phyloP scores from a whole-genome alignment of 2,113 vertebrate species.

The Tautogolabrus adspersus region DNA sequence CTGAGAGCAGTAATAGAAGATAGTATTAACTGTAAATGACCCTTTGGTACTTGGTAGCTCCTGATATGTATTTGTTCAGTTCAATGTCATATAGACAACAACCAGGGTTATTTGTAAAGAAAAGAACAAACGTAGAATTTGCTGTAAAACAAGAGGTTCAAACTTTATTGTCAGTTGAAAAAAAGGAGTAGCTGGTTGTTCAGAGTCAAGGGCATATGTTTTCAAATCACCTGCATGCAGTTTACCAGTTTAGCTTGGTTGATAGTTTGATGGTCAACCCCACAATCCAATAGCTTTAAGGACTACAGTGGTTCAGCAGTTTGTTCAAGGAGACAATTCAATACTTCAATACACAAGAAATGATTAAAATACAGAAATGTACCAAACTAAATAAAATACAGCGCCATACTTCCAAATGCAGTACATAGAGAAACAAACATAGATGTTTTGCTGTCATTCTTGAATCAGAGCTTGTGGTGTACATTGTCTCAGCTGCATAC shows the following conservation, averaged over 20 bases:
- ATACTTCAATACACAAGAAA: constrained; percentile 48
- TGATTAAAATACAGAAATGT: constrained; percentile 47
- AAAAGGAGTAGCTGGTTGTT: constrained; percentile 42
- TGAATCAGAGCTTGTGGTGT: constrained; percentile 40
- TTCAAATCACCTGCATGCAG: constrained; percentile 76
- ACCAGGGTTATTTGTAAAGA: neutral
- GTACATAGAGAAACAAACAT: constrained; percentile 35
- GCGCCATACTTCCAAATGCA: constrained; percentile 40
- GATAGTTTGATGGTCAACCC: constrained; percentile 14
- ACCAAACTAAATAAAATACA: constrained; percentile 51
- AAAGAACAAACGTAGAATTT: neutral
- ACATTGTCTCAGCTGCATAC: constrained; percentile 43
- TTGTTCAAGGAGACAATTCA: constrained; percentile 49
- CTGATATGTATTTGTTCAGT: neutral
- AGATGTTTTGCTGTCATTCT: constrained; percentile 32
- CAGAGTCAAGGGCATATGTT: constrained; percentile 60
- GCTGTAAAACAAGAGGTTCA: constrained; percentile 64
- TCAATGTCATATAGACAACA: neutral
- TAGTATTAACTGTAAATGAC: neutral
- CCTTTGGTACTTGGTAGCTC: too few relatives aligned
- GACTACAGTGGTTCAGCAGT: constrained; percentile 31
- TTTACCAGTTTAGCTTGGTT: constrained; percentile 49
- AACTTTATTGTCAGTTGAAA: constrained; percentile 69
- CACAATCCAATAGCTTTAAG: neutral
- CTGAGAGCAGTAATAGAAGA: constrained; percentile 3